Conservation (phyloP, 2,888 invertebrate genomes). For the Apamea epomidion region DNA sequence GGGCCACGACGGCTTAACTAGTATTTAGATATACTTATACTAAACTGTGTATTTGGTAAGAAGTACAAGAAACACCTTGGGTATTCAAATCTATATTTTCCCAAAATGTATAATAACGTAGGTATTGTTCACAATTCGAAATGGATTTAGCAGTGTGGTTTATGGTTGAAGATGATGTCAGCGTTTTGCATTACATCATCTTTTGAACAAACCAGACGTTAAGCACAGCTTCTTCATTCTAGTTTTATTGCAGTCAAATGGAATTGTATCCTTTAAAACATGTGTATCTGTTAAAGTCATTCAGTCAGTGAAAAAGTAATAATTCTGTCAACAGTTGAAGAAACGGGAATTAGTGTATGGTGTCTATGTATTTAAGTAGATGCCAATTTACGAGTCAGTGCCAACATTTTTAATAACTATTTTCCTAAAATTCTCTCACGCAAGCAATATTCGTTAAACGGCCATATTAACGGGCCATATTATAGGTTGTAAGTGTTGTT, state of each 20-base stretch:
- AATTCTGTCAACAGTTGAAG: background rate
- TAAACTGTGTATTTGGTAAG: background rate
- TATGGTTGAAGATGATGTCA: constrained; percentile 77
- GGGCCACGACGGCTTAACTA: background rate
- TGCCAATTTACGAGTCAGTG: constrained; percentile 3
- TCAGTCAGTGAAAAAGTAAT: constrained; percentile 20
- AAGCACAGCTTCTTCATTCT: constrained; percentile 40
- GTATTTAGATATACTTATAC: background rate
- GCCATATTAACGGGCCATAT: background rate
- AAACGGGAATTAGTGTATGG: background rate
- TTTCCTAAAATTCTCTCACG: background rate
- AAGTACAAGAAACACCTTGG: background rate
- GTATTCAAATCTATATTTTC: constrained; percentile 3
- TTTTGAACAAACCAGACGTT: constrained; percentile 54
- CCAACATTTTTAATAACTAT: background rate
- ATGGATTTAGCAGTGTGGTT: constrained; percentile 76
- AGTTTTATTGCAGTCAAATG: constrained; percentile 52
- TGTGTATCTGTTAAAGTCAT: constrained; percentile 53
- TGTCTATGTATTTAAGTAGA: background rate
- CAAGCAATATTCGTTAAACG: background rate
- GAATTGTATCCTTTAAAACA: constrained; percentile 51
- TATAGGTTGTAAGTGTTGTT: background rate
- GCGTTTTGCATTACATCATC: constrained; percentile 75
- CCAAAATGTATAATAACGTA: constrained; percentile 25
- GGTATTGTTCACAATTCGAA: constrained; percentile 59